Conservation (phyloP, 2,113 vertebrate genomes). For the Puntigrus tetrazona region DNA sequence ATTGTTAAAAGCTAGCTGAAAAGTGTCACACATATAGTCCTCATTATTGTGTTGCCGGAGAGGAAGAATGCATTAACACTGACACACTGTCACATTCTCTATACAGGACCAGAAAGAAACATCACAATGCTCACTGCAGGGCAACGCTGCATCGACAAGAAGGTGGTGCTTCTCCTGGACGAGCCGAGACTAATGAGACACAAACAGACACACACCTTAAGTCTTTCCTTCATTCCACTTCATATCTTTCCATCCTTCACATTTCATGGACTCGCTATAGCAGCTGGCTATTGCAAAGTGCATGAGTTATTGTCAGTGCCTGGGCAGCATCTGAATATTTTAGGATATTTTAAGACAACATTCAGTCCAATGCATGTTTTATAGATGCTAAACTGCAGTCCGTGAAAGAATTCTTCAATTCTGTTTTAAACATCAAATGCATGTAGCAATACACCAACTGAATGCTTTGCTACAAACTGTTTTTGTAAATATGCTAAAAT, state of each 20-base stretch:
- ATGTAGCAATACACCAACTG: not conserved
- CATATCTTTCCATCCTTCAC: not conserved
- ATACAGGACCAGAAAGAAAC: conserved; percentile 16
- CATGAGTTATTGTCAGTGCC: not conserved
- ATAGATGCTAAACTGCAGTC: not conserved
- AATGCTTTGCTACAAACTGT: not conserved
- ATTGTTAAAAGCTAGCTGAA: conserved; percentile 35
- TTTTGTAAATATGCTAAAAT: not conserved
- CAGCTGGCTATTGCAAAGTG: not conserved
- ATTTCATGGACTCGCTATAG: not conserved
- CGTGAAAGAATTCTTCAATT: not conserved
- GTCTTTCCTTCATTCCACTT: not conserved
- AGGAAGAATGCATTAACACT: conserved; percentile 48
- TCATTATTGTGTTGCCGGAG: conserved; percentile 48
- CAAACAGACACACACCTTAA: conserved; percentile 26
- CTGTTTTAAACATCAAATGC: not conserved
- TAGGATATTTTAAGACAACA: not conserved
- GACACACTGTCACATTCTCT: conserved; percentile 47
- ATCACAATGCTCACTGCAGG: conserved; percentile 38
- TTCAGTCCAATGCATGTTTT: not conserved
- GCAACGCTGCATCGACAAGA: conserved; percentile 32
- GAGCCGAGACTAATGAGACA: conserved; percentile 48
- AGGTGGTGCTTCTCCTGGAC: conserved; percentile 16
- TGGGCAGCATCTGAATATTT: not conserved
- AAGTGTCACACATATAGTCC: conserved; percentile 47